Evolutionary conservation across 2,888 invertebrate species (phyloP).

Genomic region (Athalia cordata): DNA sequence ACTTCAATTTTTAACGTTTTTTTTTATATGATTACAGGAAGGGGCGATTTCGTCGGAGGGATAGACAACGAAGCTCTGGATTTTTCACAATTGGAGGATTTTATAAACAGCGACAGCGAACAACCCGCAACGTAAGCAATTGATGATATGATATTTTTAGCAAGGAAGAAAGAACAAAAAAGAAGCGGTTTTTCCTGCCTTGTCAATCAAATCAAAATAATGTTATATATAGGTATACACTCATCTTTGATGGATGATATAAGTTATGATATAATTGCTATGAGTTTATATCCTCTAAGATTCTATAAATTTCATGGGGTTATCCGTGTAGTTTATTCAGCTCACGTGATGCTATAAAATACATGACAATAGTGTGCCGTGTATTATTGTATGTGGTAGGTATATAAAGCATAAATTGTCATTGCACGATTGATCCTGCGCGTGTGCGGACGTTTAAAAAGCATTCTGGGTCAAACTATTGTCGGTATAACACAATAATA

Average conservation of each 20-base stretch:
- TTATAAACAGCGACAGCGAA: conserved; percentile 84
- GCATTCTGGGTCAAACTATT: conserved; percentile 36
- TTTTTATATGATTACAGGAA: conserved; percentile 77
- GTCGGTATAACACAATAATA: neutral
- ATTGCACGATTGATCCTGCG: conserved; percentile 23
- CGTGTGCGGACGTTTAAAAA: conserved; percentile 1
- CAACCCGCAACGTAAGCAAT: conserved; percentile 68
- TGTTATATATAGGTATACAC: too few species aligned
- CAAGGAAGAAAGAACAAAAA: too few species aligned
- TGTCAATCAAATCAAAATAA: too few species aligned
- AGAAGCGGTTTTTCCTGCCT: too few species aligned
- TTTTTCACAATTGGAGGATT: conserved; percentile 89
- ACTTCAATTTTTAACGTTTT: neutral
- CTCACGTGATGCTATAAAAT: too few species aligned
- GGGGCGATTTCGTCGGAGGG: conserved; percentile 87
- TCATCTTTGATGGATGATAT: too few species aligned
- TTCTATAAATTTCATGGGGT: too few species aligned
- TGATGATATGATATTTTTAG: too few species aligned
- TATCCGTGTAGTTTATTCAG: too few species aligned
- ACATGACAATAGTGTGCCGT: too few species aligned
- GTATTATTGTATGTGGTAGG: neutral
- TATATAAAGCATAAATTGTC: neutral
- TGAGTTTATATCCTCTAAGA: too few species aligned
- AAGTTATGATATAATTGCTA: too few species aligned
- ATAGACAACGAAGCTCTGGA: conserved; percentile 91